phyloP scores from a whole-genome alignment of 2,888 invertebrate genomes.

The Pyrgus malvae region DNA sequence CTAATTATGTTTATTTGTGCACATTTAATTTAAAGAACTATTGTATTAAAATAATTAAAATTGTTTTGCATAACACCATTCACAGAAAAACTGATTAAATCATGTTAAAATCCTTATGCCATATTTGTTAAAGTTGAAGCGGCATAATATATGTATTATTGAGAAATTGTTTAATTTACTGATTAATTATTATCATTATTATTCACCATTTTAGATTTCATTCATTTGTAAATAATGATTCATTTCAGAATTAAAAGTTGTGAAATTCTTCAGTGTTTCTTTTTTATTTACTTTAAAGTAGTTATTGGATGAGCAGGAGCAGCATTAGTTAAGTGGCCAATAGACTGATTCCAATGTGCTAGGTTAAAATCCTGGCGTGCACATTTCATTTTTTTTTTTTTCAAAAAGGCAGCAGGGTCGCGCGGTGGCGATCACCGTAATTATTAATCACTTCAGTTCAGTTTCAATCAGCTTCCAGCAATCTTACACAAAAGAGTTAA shows the following conservation, averaged over 20 bases:
- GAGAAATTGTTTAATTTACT: conserved; percentile 63
- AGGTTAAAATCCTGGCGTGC: no score
- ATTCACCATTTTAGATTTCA: conserved; percentile 54
- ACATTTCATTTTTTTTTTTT: no score
- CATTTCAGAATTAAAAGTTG: conserved; percentile 67
- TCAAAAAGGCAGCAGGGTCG: no score
- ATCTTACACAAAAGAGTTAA: no score
- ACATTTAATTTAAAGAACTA: not conserved
- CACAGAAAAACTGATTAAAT: conserved; percentile 61
- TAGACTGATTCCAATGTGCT: no score
- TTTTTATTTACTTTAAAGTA: conserved; percentile 33
- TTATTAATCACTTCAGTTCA: no score
- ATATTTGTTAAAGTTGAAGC: conserved; percentile 74
- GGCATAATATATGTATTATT: conserved; percentile 66
- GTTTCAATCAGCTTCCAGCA: no score
- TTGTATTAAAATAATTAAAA: conserved; percentile 1
- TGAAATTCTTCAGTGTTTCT: conserved; percentile 49
- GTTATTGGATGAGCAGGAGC: no score
- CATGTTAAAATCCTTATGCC: conserved; percentile 66
- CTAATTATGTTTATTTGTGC: no score
- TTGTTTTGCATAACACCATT: conserved; percentile 21
- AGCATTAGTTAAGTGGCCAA: no score
- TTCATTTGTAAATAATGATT: conserved; percentile 71
- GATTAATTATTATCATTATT: conserved; percentile 47
- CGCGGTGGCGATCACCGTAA: no score